Conservation (phyloP, 1,140 invertebrate species). For the Cylas formicarius region DNA sequence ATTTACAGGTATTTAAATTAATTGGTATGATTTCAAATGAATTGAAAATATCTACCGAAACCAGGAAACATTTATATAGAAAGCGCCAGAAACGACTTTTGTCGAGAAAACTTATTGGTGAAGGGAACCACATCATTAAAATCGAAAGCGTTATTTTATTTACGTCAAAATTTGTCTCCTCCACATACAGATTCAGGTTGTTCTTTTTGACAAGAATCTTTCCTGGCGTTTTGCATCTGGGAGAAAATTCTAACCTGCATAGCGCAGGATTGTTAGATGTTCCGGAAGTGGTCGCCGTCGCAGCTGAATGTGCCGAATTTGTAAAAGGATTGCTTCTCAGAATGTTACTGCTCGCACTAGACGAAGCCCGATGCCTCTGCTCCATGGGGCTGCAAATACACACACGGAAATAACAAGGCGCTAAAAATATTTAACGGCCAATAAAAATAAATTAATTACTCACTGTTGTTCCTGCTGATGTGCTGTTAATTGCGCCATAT, state of each 20-base stretch:
- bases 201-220: background rate
- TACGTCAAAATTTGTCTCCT: background rate
- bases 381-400: slow-evolving; percentile 39
- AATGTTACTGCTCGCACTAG: slow-evolving; percentile 25
- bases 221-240: too few relatives aligned
- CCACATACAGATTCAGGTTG: slow-evolving; percentile 5
- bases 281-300: slow-evolving; percentile 15
- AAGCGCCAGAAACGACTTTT: too few relatives aligned
- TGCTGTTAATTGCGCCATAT: slow-evolving; percentile 63
- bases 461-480: slow-evolving; percentile 66
- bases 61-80: too few relatives aligned
- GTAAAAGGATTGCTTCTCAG: slow-evolving; percentile 31
- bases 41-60: too few relatives aligned
- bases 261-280: slow-evolving; percentile 13
- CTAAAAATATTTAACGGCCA: slow-evolving; percentile 3
- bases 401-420: slow-evolving; percentile 4
- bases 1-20: too few relatives aligned
- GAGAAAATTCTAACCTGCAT: slow-evolving; percentile 18
- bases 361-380: slow-evolving; percentile 31
- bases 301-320: slow-evolving; percentile 12
- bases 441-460: slow-evolving; percentile 35
- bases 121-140: too few relatives aligned
- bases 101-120: too few relatives aligned
- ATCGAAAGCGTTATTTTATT: background rate
- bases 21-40: too few relatives aligned